A percentile compares a stretch with the other conserved stretches of the same genome.
phyloP scores from a whole-genome alignment of 2,888 invertebrate species.

The Limnephilus auricula region DNA sequence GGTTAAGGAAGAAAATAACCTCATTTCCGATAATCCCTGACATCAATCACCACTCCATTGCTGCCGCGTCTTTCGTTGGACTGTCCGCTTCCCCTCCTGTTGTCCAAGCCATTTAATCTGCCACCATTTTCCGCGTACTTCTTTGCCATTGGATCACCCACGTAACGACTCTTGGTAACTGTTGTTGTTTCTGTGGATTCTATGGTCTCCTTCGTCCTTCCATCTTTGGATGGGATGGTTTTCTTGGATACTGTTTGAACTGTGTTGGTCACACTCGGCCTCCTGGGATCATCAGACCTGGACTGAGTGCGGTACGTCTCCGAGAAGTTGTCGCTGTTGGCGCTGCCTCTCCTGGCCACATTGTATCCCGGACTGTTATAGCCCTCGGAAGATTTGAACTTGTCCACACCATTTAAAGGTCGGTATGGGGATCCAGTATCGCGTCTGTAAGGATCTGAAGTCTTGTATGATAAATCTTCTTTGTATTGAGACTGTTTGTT shows the following conservation, averaged over 20 bases:
- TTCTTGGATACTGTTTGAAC: slow-evolving; percentile 84
- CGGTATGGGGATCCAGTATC: slow-evolving; percentile 75
- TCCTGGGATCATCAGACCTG: slow-evolving; percentile 81
- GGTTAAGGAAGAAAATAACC: neutral
- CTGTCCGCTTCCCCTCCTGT: slow-evolving; percentile 69
- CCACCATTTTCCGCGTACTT: slow-evolving; percentile 79
- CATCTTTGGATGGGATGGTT: slow-evolving; percentile 81
- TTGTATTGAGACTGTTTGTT: slow-evolving; percentile 73
- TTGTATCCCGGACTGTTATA: slow-evolving; percentile 71
- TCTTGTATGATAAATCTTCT: slow-evolving; percentile 75
- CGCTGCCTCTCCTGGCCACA: slow-evolving; percentile 80
- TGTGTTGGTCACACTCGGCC: slow-evolving; percentile 84
- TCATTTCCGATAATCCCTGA: slow-evolving; percentile 73
- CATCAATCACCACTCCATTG: slow-evolving; percentile 81
- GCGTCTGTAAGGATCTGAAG: slow-evolving; percentile 75
- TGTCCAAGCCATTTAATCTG: slow-evolving; percentile 68
- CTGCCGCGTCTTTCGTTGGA: slow-evolving; percentile 69
- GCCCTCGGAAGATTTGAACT: slow-evolving; percentile 74
- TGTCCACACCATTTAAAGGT: slow-evolving; percentile 70
- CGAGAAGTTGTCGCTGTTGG: slow-evolving; percentile 84
- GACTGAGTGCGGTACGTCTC: slow-evolving; percentile 85
- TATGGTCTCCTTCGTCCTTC: slow-evolving; percentile 82
- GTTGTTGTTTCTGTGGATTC: slow-evolving; percentile 85
- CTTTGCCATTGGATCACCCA: slow-evolving; percentile 74
- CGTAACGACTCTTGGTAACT: slow-evolving; percentile 81